Conservation (phyloP, 1,140 invertebrate genomes). For the Euura lappo region DNA sequence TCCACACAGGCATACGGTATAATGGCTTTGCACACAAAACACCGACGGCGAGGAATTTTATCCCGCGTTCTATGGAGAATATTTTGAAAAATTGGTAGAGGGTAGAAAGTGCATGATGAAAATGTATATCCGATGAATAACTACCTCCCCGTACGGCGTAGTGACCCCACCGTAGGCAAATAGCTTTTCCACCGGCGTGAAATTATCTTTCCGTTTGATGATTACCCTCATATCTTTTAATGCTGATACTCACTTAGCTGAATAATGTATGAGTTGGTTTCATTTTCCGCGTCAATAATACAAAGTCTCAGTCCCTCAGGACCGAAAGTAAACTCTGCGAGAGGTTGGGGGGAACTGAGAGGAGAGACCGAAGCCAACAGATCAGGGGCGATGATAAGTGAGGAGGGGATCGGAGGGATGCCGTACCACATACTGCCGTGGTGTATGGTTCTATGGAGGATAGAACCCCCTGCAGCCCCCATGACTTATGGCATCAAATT, state of each 20-base stretch:
- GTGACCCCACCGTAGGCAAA: background rate
- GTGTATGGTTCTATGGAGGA: background rate
- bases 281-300: slow-evolving; percentile 7
- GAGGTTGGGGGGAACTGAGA: background rate
- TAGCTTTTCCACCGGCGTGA: slow-evolving; percentile 5
- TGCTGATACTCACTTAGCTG: background rate
- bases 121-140: background rate
- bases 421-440: background rate
- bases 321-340: background rate
- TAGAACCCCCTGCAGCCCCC: background rate
- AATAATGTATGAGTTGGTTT: slow-evolving; percentile 3
- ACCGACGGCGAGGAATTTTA: background rate
- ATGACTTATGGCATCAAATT: slow-evolving; percentile 7
- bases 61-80: background rate
- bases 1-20: background rate
- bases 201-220: slow-evolving; percentile 7
- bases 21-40: background rate
- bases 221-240: slow-evolving; percentile 7
- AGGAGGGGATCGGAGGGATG: background rate
- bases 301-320: background rate
- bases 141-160: background rate
- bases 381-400: background rate
- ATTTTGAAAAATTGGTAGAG: background rate
- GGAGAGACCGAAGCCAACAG: background rate
- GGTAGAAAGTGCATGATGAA: no score